A percentile compares a stretch with the other conserved stretches of the same genome.
Evolutionary conservation across 2,888 invertebrate genomes (phyloP).

Genomic region (Seira ritae): DNA sequence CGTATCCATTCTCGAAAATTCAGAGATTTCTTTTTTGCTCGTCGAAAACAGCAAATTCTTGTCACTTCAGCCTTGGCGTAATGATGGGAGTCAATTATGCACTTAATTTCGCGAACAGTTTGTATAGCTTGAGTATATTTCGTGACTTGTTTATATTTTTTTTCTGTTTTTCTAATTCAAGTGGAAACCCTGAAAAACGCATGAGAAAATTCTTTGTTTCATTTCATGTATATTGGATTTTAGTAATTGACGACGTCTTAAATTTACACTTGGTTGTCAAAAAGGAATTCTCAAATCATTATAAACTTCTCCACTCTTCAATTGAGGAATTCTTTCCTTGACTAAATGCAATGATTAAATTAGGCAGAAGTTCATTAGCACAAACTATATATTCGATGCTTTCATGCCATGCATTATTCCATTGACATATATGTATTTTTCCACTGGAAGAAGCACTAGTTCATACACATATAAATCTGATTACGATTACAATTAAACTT

Average conservation of each 20-base stretch:
- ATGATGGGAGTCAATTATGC: neutral
- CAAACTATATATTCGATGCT: neutral
- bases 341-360: neutral
- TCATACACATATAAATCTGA: too few species aligned
- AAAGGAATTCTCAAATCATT: too few species aligned
- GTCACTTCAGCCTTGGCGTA: neutral
- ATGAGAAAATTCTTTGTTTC: conserved; percentile 30
- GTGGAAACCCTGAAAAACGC: conserved; percentile 21
- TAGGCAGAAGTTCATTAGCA: neutral
- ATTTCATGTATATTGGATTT: conserved; percentile 36
- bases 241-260: neutral
- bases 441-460: too few species aligned
- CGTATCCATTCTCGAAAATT: too few species aligned
- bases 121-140: neutral
- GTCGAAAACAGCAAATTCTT: too few species aligned
- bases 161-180: too few species aligned
- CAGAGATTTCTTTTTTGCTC: too few species aligned
- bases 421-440: too few species aligned
- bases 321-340: neutral
- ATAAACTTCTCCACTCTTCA: neutral
- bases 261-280: neutral
- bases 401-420: too few species aligned
- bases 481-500: too few species aligned
- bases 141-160: too few species aligned
- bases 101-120: neutral